Base-by-base conservation (phyloP, 2,797 vertebrate species). In the Sebastes vulpes region DNA sequence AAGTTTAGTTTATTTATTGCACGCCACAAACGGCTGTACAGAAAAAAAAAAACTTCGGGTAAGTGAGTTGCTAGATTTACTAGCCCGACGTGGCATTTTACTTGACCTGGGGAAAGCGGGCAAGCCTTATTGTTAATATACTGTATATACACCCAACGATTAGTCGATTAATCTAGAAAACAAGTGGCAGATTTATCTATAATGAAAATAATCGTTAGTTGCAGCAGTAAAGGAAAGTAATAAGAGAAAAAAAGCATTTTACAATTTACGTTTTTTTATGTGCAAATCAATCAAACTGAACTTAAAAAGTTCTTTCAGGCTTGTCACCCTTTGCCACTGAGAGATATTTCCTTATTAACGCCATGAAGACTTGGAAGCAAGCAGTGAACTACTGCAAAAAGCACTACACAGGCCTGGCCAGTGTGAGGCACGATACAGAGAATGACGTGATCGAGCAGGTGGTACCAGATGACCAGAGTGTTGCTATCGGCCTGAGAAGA, bases 291-390 rank as follows among this genome's bases (percentile, higher is more conserved):
- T 48, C 42, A 18, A 48, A 48, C 42, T 18, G 42, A 48, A 0
- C 42, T 48, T n/a, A 18, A 48, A 48, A 48, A 48, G 6, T 18
- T 18, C 3, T 48, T 48, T n/a, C 42, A 48, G 42, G 42, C 16
- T 0, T 46, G 14, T 6, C 38, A 42, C 0, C 38, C 14, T 0
- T 0, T 46, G 38, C 38, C 38, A 46, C 14, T 16, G 0, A 18
- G 42, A 48, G 16, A n/a, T 48, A 48, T 48, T 0, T 48, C 42
- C 4, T 48, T n/a, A n/a, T 8, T 48, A 48, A 48, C 1, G 0
- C 3, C 5, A 48, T 4, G 16, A 48, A 8, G 16, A 18, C 1
- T 8, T 48, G 42, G 42, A 8, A 0, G 6, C 1, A 9, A 48
- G 42, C 42, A 48, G 0, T 1, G 42, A 3, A 8, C 42, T n/a